Evolutionary conservation across 37 sponge, comb jelly and placozoan species (phyloP), one percentile per base, ranked within the genome.

Genomic region (Agelas oroides): DNA sequence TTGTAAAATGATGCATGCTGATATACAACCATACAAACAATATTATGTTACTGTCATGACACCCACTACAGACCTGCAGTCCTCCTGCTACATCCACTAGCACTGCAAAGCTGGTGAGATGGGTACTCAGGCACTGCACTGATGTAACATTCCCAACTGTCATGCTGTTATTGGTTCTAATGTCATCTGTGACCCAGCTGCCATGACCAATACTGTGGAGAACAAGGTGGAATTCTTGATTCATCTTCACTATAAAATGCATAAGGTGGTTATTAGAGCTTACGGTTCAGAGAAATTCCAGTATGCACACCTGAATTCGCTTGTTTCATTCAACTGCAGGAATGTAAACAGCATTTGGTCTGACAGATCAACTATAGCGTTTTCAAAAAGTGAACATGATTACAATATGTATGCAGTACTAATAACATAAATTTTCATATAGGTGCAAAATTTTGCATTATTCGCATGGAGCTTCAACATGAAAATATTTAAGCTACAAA

Each of bases 41-140:
- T n/a, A n/a, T n/a, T n/a, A n/a, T n/a, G 15, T 19, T 56, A 18
- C 18, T n/a, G n/a, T n/a, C n/a, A n/a, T n/a, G n/a, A n/a, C n/a
- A n/a, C n/a, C n/a, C n/a, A n/a, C n/a, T n/a, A n/a, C n/a, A n/a
- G n/a, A 61, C 62, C 27, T 61, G 25, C 11, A 74, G 30, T 11
- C 60, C 28, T 55, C 83, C 83, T 16, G 62, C 62, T 25, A 73
- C 76, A 39, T 84, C 85, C 20, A 84, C 76, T 40, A 84, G 59
- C 5, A 84, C 76, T 46, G 85, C 76, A 65, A 84, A 84, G 28
- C 75, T 63, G 1, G 85, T 84, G n/a, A 75, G 34, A 53, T 84
- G 85, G 0, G 37, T 46, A 24, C 70, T 67, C 24, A 46, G 15
- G 53, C 85, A 85, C 20, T 27, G 15, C n/a, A 85, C 77, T 3